These are phyloP conservation scores for Scotopteryx bipunctaria DNA, from an alignment of 2,888 invertebrate species.

Conservation along the genomic window DNA sequence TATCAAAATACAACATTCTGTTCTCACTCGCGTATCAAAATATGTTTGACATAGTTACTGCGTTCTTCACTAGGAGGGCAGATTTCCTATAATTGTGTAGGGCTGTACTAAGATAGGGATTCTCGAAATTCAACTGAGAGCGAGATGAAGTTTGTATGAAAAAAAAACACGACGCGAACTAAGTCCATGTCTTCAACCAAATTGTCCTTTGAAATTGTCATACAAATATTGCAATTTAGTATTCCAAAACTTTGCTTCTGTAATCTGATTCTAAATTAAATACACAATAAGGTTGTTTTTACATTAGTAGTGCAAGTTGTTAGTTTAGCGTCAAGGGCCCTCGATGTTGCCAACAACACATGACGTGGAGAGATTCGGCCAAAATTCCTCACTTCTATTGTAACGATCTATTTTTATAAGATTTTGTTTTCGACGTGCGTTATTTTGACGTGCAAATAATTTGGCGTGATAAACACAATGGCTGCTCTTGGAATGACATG, in stretches of 20 bases:
- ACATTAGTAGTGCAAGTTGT: constrained; percentile 45
- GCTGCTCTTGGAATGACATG: constrained; percentile 20
- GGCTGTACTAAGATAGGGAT: too few species aligned
- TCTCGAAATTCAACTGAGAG: too few species aligned
- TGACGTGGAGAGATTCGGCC: constrained; percentile 67
- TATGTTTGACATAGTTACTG: too few species aligned
- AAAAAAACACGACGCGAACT: too few species aligned
- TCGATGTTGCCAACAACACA: constrained; percentile 69
- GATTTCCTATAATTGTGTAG: too few species aligned
- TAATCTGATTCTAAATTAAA: background rate
- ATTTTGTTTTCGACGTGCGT: constrained; percentile 47
- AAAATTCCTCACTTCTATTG: constrained; percentile 48
- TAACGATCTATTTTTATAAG: constrained; percentile 51
- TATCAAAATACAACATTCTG: too few species aligned
- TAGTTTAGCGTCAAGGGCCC: constrained; percentile 67
- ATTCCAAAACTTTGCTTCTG: constrained; percentile 1
- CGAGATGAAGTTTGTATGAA: too few species aligned
- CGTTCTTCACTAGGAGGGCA: too few species aligned
- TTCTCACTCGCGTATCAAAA: too few species aligned
- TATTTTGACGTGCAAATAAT: constrained; percentile 30
- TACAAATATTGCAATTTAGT: background rate
- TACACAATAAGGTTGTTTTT: constrained; percentile 20
- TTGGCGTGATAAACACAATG: constrained; percentile 26
- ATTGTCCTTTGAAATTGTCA: background rate
- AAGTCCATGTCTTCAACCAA: too few species aligned